Evolutionary conservation across 2,113 vertebrate species (phyloP), one percentile per base, ranked within the genome.

Genomic region (Leptosomus discolor): DNA sequence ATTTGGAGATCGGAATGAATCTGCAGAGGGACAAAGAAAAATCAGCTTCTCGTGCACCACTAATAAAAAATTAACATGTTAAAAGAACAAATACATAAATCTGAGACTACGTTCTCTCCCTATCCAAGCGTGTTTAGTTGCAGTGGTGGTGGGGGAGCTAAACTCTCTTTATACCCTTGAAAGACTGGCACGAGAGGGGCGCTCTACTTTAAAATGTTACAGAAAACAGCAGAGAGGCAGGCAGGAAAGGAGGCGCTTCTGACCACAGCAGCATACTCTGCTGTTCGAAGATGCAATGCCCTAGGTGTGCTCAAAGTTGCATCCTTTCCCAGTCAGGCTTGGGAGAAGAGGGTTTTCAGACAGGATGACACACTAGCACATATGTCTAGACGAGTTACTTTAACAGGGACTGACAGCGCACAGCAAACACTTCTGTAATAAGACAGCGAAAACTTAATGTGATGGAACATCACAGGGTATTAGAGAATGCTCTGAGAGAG

Each of bases 331-430:
- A 73, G 80, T 1, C 69, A 48, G 15, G 39, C n/a, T n/a, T 78
- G 36, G 76, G 26, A 94, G 43, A 15, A 78, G 41, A 83, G 54
- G 22, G 19, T 53, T 96, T 94, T 74, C 92, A 96, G 94, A 67
- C 80, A 85, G 60, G 48, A 56, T 82, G 91, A 94, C 95, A 97
- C 77, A 87, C 65, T 91, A 82, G 86, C 94, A 91, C 70, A 85
- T 69, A 92, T 92, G 64, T 94, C 73, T 39, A 60, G 36, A 74
- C 71, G 15, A 89, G 69, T 73, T 82, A 74, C 45, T 91, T 76
- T 73, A 94, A 94, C 36, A 61, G 69, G 32, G 92, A 77, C 34
- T 87, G 86, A 91, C 91, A 91, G 61, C 0, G 1, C 91, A 39
- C 60, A 75, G 73, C 69, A 56, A 92, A 85, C 69, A 48, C 39